A percentile compares a stretch with the other conserved stretches of the same genome.
Conservation (phyloP, 2,797 vertebrate genomes). For the Pogonophryne albipinna region DNA sequence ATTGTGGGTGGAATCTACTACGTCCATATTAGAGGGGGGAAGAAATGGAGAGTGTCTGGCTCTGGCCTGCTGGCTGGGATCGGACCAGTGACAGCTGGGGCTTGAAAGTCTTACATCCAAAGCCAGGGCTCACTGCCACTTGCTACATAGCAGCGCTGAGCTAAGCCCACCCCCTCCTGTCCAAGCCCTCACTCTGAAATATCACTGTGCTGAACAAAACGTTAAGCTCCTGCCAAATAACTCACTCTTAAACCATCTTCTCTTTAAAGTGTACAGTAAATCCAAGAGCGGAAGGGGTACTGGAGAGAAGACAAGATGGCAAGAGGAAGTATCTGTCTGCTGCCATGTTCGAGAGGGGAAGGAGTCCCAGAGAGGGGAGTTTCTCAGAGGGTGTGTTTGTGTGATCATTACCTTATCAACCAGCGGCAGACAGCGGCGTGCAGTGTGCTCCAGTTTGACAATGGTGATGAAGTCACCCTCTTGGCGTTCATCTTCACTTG, state of each 20-base stretch:
- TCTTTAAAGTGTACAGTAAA: constrained; percentile 62
- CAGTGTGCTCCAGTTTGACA: constrained; percentile 94
- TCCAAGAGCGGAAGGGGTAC: constrained; percentile 64
- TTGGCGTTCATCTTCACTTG: constrained; percentile 95
- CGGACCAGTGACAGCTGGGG: constrained; percentile 81
- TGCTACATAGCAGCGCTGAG: constrained; percentile 72
- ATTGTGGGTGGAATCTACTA: constrained; percentile 72
- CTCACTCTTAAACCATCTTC: constrained; percentile 62
- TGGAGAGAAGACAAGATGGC: constrained; percentile 52
- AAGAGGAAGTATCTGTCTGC: constrained; percentile 52
- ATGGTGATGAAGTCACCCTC: constrained; percentile 95
- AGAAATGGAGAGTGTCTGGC: constrained; percentile 76
- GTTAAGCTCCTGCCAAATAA: constrained; percentile 71
- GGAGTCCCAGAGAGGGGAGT: constrained; percentile 53
- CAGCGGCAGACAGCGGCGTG: constrained; percentile 91
- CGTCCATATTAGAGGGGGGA: constrained; percentile 76
- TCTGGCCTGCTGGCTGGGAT: constrained; percentile 72
- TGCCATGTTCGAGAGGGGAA: constrained; percentile 44
- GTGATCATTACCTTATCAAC: constrained; percentile 89
- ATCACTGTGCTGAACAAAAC: constrained; percentile 75
- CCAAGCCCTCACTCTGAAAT: constrained; percentile 67
- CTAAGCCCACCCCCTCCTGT: constrained; percentile 69
- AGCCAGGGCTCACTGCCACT: constrained; percentile 80
- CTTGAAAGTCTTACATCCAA: constrained; percentile 77
- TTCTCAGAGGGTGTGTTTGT: constrained; percentile 49